Evolutionary conservation across 1,140 invertebrate species (phyloP).

Genomic region (Manduca sexta): DNA sequence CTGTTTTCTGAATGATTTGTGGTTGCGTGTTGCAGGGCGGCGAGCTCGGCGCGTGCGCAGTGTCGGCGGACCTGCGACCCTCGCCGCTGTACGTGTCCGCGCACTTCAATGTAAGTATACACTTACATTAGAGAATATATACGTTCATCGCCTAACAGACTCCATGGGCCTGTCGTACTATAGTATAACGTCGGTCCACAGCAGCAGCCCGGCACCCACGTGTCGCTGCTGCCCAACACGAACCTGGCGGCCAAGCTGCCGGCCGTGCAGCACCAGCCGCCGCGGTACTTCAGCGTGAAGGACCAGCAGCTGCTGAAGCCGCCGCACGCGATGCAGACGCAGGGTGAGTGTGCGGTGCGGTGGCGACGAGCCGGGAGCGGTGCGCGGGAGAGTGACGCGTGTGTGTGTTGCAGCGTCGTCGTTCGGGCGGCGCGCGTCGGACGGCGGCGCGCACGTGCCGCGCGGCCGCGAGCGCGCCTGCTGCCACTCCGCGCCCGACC

Average conservation of each 20-base stretch:
- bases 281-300: conserved; percentile 90
- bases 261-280: conserved; percentile 71
- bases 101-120: conserved; percentile 41
- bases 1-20: no score
- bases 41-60: conserved; percentile 29
- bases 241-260: conserved; percentile 65
- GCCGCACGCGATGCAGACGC: conserved; percentile 90
- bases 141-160: no score
- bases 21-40: conserved; percentile 12
- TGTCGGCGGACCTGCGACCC: conserved; percentile 35
- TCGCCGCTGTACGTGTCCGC: conserved; percentile 43
- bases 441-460: conserved; percentile 94
- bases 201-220: conserved; percentile 28
- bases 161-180: no score
- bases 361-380: not conserved
- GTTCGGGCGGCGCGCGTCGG: conserved; percentile 93
- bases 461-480: conserved; percentile 35
- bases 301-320: conserved; percentile 95
- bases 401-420: conserved; percentile 76
- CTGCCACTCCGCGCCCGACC: conserved; percentile 39
- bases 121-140: not conserved
- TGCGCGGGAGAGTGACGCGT: not conserved
- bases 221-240: conserved; percentile 74
- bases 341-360: conserved; percentile 75
- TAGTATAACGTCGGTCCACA: no score